Conservation (phyloP, 2,888 invertebrate genomes). For the Helobdella robusta region DNA sequence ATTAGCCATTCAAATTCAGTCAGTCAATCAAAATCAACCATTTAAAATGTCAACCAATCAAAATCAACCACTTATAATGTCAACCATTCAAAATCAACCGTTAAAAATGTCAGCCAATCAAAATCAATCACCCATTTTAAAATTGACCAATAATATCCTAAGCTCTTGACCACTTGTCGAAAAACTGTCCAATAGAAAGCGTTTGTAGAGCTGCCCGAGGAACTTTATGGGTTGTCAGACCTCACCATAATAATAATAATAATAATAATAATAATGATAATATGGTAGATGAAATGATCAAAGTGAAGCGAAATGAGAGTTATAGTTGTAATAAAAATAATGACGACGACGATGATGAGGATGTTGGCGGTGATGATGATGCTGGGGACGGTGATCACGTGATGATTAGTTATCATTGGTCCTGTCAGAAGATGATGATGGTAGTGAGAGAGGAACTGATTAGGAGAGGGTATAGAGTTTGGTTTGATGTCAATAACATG, state of each 20-base stretch:
- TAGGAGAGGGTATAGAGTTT: slow-evolving; percentile 35
- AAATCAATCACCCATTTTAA: no score
- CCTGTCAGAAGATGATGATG: slow-evolving; percentile 31
- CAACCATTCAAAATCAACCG: no score
- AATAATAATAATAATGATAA: not conserved
- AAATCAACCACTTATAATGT: no score
- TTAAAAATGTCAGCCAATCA: no score
- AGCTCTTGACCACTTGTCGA: slow-evolving; percentile 37
- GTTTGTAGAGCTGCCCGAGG: slow-evolving; percentile 42
- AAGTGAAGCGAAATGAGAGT: not conserved
- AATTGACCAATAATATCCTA: no score
- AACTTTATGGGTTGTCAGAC: slow-evolving; percentile 41
- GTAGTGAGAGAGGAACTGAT: slow-evolving; percentile 31
- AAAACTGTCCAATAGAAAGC: slow-evolving; percentile 34
- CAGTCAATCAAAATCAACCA: no score
- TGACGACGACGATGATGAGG: not conserved
- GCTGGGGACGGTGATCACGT: slow-evolving; percentile 30
- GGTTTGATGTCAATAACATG: slow-evolving; percentile 38
- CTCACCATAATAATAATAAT: slow-evolving; percentile 16
- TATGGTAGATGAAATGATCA: not conserved
- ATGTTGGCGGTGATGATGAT: not conserved
- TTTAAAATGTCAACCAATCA: no score
- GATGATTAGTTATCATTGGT: slow-evolving; percentile 38
- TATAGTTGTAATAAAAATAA: not conserved
- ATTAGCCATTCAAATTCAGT: no score